A percentile compares a stretch with the other conserved stretches of the same genome.
These are phyloP conservation scores for Zaprionus inermis DNA, from an alignment of 1,140 invertebrate genomes.

Conservation along the genomic window DNA sequence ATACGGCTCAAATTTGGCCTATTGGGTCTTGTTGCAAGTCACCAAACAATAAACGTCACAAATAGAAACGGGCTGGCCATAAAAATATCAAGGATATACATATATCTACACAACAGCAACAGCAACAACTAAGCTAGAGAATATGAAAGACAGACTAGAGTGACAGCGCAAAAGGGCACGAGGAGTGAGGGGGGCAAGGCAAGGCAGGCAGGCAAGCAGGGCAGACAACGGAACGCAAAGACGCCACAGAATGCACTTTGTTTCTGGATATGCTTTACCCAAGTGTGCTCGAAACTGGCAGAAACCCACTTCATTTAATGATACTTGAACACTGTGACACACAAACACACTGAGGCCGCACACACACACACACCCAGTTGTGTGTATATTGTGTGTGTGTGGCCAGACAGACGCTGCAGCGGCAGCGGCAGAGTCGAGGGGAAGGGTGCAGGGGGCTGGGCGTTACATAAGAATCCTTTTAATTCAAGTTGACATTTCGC, in stretches of 20 bases:
- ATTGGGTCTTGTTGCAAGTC: conserved; percentile 70
- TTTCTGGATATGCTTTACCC: conserved; percentile 83
- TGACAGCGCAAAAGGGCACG: background rate
- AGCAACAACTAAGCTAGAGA: too few relatives aligned
- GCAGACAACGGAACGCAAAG: conserved; percentile 68
- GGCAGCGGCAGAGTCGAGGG: conserved; percentile 30
- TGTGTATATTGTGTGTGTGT: background rate
- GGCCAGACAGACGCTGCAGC: conserved; percentile 25
- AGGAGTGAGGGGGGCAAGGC: conserved; percentile 1
- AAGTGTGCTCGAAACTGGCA: conserved; percentile 83
- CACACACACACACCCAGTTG: background rate
- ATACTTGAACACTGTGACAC: conserved; percentile 83
- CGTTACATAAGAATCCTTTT: conserved; percentile 82
- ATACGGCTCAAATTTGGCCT: conserved; percentile 72
- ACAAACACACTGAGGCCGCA: conserved; percentile 70
- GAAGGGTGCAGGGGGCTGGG: conserved; percentile 8
- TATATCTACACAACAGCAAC: conserved; percentile 44
- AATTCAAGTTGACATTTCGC: conserved; percentile 83
- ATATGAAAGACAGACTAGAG: conserved; percentile 28
- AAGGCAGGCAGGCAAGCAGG: conserved; percentile 46
- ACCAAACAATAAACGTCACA: conserved; percentile 77
- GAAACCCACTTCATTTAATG: conserved; percentile 84
- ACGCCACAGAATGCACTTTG: conserved; percentile 82
- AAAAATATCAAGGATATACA: conserved; percentile 76
- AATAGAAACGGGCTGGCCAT: conserved; percentile 69